Evolutionary conservation across 35 echinoderm and acorn worm species (phyloP).

Genomic region (Stichopus chloronotus): DNA sequence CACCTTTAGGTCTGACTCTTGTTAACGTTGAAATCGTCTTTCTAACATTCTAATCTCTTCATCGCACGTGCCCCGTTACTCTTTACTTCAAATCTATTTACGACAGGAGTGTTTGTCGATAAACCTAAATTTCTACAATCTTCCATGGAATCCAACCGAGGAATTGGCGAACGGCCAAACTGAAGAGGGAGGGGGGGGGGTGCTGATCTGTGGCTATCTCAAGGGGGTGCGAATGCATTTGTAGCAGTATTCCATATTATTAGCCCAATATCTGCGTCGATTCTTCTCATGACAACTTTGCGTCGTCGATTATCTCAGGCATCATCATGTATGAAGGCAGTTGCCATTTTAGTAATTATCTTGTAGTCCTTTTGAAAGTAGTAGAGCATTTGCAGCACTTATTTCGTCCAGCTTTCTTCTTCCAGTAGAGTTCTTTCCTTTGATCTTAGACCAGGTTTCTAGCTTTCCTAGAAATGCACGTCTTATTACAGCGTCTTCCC

Average conservation of each 20-base stretch:
- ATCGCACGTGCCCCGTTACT: conserved; percentile 13
- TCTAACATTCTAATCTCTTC: too few relatives aligned
- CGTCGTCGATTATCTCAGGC: conserved; percentile 21
- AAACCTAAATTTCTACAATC: conserved; percentile 15
- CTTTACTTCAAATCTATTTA: conserved; percentile 2
- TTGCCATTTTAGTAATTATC: conserved; percentile 63
- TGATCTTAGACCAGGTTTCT: conserved; percentile 37
- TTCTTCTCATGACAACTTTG: conserved; percentile 18
- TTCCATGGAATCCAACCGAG: conserved; percentile 53
- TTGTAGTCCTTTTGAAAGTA: conserved; percentile 63
- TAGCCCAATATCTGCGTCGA: too few relatives aligned
- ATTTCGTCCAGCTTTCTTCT: background rate
- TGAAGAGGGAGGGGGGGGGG: too few relatives aligned
- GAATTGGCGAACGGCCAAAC: background rate
- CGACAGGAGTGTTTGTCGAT: background rate
- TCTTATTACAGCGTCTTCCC: conserved; percentile 6
- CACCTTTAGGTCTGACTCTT: too few relatives aligned
- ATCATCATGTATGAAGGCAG: conserved; percentile 48
- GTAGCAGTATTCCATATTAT: conserved; percentile 60
- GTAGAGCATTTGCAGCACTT: conserved; percentile 23
- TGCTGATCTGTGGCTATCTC: conserved; percentile 22
- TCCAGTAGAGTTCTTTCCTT: background rate
- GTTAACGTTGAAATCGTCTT: too few relatives aligned
- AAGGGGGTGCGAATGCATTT: conserved; percentile 58
- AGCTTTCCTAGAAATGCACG: conserved; percentile 37